Evolutionary conservation across 2,888 invertebrate genomes (phyloP).

Genomic region (Brassicogethes aeneus): DNA sequence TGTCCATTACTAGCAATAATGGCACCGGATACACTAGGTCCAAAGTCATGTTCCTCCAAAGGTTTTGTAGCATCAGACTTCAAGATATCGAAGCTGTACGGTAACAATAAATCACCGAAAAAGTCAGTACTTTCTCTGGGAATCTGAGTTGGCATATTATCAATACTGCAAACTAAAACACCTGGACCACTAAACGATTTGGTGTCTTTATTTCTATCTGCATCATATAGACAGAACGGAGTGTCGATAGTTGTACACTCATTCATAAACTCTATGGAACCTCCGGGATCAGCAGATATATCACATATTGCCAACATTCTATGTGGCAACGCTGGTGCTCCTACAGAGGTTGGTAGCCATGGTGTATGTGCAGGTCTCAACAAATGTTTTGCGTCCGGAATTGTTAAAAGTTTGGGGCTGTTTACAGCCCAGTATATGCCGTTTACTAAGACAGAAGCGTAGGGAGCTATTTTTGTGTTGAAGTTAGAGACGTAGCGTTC

Average conservation of each 20-base stretch:
- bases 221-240: conserved; percentile 98
- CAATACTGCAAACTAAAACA: conserved; percentile 98
- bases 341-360: conserved; percentile 84
- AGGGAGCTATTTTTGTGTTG: conserved; percentile 94
- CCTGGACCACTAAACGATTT: conserved; percentile 96
- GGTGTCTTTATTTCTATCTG: conserved; percentile 93
- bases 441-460: conserved; percentile 93
- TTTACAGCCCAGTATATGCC: conserved; percentile 99
- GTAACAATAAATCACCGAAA: conserved; percentile 83
- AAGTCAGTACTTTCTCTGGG: conserved; percentile 96
- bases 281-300: conserved; percentile 95
- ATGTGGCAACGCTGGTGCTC: conserved; percentile 81
- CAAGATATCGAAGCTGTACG: not conserved
- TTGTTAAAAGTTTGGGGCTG: conserved; percentile 90
- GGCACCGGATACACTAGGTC: conserved; percentile 66
- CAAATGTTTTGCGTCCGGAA: conserved; percentile 95
- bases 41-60: conserved; percentile 68
- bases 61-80: conserved; percentile 69
- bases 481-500: conserved; percentile 93
- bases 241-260: conserved; percentile 99
- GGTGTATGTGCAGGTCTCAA: conserved; percentile 83
- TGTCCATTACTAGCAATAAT: conserved; percentile 94
- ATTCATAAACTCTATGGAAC: conserved; percentile 92
- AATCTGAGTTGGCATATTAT: conserved; percentile 99
- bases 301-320: conserved; percentile 94